These are phyloP conservation scores for Philotrypesis tridentata DNA, from an alignment of 1,140 invertebrate genomes.

Conservation along the genomic window DNA sequence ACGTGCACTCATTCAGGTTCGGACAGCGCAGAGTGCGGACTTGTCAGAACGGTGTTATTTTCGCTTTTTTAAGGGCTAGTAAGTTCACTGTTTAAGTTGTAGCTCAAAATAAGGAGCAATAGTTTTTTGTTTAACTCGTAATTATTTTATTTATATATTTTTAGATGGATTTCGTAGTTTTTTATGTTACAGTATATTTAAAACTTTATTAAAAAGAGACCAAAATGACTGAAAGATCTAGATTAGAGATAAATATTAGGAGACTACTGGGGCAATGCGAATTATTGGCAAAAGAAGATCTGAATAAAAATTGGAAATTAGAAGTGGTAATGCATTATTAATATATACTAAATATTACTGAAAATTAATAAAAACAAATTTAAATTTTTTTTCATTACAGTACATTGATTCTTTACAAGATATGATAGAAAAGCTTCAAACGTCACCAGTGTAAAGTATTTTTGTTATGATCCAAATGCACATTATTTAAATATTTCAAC, in stretches of 20 bases:
- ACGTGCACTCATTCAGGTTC: no score
- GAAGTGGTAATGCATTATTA: constrained; percentile 73
- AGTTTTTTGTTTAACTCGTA: no score
- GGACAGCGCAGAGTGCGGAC: no score
- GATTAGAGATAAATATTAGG: constrained; percentile 83
- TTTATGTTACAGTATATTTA: no score
- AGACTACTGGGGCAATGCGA: constrained; percentile 82
- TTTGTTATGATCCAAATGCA: constrained; percentile 23
- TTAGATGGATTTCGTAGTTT: no score
- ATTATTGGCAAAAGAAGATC: constrained; percentile 81
- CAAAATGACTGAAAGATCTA: constrained; percentile 68
- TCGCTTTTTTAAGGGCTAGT: no score
- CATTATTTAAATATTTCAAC: background rate
- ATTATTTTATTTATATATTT: no score
- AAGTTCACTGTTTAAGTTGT: no score
- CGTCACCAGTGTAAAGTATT: constrained; percentile 74
- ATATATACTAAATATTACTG: no score
- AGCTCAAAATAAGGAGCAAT: no score
- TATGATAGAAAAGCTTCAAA: constrained; percentile 81
- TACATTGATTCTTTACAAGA: constrained; percentile 81
- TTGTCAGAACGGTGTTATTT: no score
- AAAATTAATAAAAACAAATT: no score
- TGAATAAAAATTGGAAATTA: constrained; percentile 80
- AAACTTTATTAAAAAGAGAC: background rate
- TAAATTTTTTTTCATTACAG: constrained; percentile 61